phyloP scores from a whole-genome alignment of 2,888 invertebrate genomes.

The Eristalinus sepulchralis region DNA sequence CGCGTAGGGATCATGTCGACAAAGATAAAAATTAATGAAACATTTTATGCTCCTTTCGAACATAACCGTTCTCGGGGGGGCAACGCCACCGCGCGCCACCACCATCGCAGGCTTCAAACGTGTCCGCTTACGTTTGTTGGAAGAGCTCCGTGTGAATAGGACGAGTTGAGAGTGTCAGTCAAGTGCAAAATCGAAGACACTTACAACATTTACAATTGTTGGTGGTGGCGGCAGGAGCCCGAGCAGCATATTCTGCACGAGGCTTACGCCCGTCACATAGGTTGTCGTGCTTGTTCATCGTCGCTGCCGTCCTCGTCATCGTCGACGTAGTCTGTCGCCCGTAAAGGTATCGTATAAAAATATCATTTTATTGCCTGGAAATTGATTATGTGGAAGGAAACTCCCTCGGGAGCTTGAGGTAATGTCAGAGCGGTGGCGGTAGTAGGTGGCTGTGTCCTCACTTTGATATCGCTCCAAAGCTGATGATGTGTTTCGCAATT shows the following conservation, averaged over 20 bases:
- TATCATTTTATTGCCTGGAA: constrained; percentile 67
- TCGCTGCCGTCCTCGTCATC: neutral
- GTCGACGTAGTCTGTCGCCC: constrained; percentile 32
- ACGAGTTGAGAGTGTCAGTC: constrained; percentile 6
- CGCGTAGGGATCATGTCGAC: neutral
- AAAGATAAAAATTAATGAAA: constrained; percentile 58
- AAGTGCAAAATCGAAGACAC: constrained; percentile 56
- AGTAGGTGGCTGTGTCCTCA: constrained; percentile 2
- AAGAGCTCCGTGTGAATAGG: neutral
- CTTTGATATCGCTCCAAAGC: constrained; percentile 17
- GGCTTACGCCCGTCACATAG: neutral
- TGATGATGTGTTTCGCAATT: constrained; percentile 45
- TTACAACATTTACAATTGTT: constrained; percentile 43
- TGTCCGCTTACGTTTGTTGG: neutral
- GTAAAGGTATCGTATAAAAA: constrained; percentile 63
- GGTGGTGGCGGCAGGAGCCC: neutral
- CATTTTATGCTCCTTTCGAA: constrained; percentile 47
- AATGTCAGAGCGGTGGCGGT: neutral
- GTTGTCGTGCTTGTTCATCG: constrained; percentile 1
- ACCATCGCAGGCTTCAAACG: neutral
- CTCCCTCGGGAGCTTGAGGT: constrained; percentile 14
- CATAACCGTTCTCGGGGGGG: constrained; percentile 19
- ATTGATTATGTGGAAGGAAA: constrained; percentile 64
- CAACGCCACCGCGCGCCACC: neutral
- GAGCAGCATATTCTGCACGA: neutral